Evolutionary conservation across 2,113 vertebrate species (phyloP), one percentile per base, ranked within the genome.

Genomic region (Perca flavescens): DNA sequence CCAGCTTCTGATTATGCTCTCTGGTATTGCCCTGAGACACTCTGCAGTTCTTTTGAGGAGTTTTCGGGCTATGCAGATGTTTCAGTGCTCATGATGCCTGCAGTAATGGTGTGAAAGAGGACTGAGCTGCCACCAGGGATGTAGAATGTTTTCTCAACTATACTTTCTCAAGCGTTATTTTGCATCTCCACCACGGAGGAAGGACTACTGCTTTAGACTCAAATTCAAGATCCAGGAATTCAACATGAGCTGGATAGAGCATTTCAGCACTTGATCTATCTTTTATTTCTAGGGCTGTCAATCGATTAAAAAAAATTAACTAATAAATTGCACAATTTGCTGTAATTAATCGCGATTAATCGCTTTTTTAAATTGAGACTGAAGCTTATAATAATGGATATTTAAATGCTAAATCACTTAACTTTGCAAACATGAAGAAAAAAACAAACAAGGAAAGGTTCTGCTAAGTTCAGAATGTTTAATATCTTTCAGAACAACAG

Each of bases 41-140:
- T 79, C 16, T 58, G 53, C 47, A 60, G 74, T 77, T 84, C 86
- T 90, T 88, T 83, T 74, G 80, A 92, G 88, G 78, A 91, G 90
- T 87, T 82, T 85, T 88, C 84, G 58, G 89, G 88, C 86, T 62
- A 88, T 86, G 86, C 88, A 91, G 90, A 90, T 90, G 88, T 90
- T 88, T 68, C 82, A 50, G 36, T 73, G 58, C 81, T 79, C 56
- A 12, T n/a, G 74, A 72, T 31, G 87, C 83, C 87, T 65, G 74
- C 68, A 69, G 86, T 75, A 68, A 76, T 82, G 57, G 77, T 70
- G 58, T 53, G 67, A 68, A 68, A 64, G 67, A 80, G 75, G 68
- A 87, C 70, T 6, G 66, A 72, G 61, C 61, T 46, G 85, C 84
- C 86, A 80, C 82, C 68, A 82, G 86, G 75, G 85, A 90, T 61